These are phyloP conservation scores for Rutpela maculata DNA, from an alignment of 2,888 invertebrate genomes.

Conservation along the genomic window DNA sequence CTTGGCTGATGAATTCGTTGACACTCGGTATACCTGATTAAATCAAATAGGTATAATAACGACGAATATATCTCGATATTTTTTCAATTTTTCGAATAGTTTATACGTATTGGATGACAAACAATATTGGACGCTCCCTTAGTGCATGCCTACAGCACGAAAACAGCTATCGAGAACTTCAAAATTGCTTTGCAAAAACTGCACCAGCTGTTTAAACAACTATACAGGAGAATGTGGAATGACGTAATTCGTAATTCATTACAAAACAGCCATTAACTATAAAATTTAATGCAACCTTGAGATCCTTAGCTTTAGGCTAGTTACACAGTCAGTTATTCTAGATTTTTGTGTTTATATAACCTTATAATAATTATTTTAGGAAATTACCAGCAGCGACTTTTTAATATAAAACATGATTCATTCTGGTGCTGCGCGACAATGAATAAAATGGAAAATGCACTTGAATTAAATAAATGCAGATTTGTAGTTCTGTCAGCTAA, in stretches of 20 bases:
- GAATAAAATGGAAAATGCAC: not conserved
- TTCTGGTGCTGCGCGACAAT: not conserved
- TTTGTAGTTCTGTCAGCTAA: too few species aligned
- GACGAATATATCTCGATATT: too few species aligned
- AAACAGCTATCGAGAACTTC: not conserved
- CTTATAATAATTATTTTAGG: conserved; percentile 24
- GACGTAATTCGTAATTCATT: conserved; percentile 46
- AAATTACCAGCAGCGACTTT: not conserved
- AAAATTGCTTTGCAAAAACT: conserved; percentile 6
- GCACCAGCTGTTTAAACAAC: conserved; percentile 36
- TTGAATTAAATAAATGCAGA: too few species aligned
- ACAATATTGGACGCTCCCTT: too few species aligned
- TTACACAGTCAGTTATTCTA: conserved; percentile 29
- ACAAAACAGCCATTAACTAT: conserved; percentile 47
- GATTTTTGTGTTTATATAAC: conserved; percentile 17
- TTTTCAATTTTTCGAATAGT: too few species aligned
- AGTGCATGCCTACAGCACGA: not conserved
- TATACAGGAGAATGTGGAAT: conserved; percentile 40
- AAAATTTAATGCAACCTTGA: conserved; percentile 46
- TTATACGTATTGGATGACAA: too few species aligned
- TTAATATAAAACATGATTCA: not conserved
- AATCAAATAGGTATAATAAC: too few species aligned
- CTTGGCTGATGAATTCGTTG: too few species aligned
- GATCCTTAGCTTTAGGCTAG: conserved; percentile 28
- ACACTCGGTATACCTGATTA: too few species aligned